phyloP scores from a whole-genome alignment of 2,888 invertebrate species.

The Steinernema carpocapsae region DNA sequence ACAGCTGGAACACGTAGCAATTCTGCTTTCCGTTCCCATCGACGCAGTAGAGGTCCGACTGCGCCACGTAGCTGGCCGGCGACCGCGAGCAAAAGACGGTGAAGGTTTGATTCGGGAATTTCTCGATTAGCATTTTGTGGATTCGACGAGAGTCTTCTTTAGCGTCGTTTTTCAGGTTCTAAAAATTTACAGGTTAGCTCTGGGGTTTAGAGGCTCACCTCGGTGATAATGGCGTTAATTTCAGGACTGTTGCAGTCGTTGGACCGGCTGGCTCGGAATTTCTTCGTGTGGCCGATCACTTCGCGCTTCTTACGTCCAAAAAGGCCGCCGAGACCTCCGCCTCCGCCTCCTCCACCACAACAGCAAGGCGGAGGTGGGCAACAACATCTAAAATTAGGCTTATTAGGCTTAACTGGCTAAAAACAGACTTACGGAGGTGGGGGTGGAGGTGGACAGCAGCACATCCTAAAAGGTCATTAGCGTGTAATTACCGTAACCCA shows the following conservation, averaged over 20 bases:
- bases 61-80: constrained; percentile 23
- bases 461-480: background rate
- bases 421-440: background rate
- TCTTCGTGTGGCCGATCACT: constrained; percentile 25
- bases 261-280: background rate
- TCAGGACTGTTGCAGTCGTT: constrained; percentile 27
- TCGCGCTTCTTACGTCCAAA: constrained; percentile 28
- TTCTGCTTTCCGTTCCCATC: constrained; percentile 29
- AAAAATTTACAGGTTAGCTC: background rate
- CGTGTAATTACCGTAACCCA: background rate
- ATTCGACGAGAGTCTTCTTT: constrained; percentile 19
- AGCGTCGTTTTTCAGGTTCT: constrained; percentile 29
- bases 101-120: constrained; percentile 28
- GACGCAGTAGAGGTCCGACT: constrained; percentile 23
- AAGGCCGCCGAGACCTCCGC: constrained; percentile 10
- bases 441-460: background rate
- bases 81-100: constrained; percentile 30
- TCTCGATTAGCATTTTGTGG: background rate
- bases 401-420: background rate
- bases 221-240: constrained; percentile 25
- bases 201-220: background rate
- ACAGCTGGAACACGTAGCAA: constrained; percentile 29
- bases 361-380: constrained; percentile 19
- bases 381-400: background rate
- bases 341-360: constrained; percentile 19